Evolutionary conservation across 2,888 invertebrate genomes (phyloP).

Genomic region (Taenaris catops): DNA sequence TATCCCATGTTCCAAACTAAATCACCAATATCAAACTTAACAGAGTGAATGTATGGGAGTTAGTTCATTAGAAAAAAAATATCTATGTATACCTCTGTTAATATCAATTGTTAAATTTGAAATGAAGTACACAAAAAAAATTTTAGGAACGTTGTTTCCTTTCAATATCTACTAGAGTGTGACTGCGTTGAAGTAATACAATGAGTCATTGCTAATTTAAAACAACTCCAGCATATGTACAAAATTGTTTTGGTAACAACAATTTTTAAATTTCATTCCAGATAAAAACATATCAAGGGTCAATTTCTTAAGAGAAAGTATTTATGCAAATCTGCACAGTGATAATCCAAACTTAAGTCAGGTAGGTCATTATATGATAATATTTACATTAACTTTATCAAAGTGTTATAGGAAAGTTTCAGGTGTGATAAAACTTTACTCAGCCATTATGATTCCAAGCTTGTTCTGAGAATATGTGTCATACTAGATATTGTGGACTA

Average conservation of each 20-base stretch:
- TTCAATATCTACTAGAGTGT: too few relatives aligned
- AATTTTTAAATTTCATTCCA: constrained; percentile 6
- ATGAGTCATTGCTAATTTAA: neutral
- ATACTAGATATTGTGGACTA: constrained; percentile 2
- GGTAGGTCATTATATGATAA: constrained; percentile 25
- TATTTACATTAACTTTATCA: constrained; percentile 17
- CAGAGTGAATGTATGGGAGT: too few relatives aligned
- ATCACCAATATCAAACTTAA: too few relatives aligned
- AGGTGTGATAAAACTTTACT: constrained; percentile 5
- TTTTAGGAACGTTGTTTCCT: too few relatives aligned
- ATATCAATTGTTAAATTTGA: too few relatives aligned
- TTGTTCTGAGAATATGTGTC: constrained; percentile 1
- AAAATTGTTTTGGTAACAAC: constrained; percentile 14
- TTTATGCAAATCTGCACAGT: constrained; percentile 10
- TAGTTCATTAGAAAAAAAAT: too few relatives aligned
- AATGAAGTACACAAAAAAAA: too few relatives aligned
- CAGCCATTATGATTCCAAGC: neutral
- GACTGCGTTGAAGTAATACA: too few relatives aligned
- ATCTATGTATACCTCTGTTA: too few relatives aligned
- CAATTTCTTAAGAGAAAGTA: constrained; percentile 19
- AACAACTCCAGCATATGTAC: neutral
- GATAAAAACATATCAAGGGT: constrained; percentile 19
- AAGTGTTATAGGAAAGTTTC: constrained; percentile 20
- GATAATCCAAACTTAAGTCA: constrained; percentile 19
- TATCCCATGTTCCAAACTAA: too few relatives aligned